Base-by-base conservation (phyloP, 2,113 vertebrate genomes). In the Megaptera novaeangliae region DNA sequence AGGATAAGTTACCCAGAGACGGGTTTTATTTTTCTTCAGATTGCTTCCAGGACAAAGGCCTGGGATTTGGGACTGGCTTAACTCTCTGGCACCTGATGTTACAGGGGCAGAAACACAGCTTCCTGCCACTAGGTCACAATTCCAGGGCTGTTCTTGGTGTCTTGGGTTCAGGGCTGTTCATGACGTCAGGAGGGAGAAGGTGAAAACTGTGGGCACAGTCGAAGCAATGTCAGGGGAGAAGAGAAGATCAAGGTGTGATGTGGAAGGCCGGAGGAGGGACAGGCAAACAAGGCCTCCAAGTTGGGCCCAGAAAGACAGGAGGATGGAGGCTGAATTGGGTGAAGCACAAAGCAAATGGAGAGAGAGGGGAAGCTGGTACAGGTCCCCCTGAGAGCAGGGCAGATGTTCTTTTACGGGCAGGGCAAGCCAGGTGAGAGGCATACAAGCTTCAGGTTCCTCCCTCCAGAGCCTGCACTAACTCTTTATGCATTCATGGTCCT, bases 11-110 rank as follows among this genome's bases (percentile, higher is more conserved):
- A 89, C 57, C 39, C 69, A 34, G 57, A 97, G 92, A 57, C 3
- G 14, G 74, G 57, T 71, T 96, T 97, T 89, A 75, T 89, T 97
- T 94, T 95, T 80, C 25, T 80, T 95, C 82, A 92, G 27, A 64
- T 12, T 63, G 90, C 36, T 96, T 80, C 57, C 29, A 89, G 64
- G 15, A 96, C 13, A 78, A 72, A 92, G 36, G 13, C 20, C n/a
- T 46, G n/a, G 84, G 18, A 46, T 12, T 46, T 8, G 21, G 20
- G 15, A 59, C 31, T 31, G 36, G 31, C 49, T 85, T 59, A 72
- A 6, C n/a, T 72, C 17, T 36, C 5, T 2, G 36, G 27, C 7
- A 59, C 18, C 91, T 95, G 68, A 11, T 55, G 18, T 12, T 69
- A 18, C 2, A 23, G n/a, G 52, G 44, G 8, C 49, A 83, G 29